Base-by-base conservation (phyloP, 2,113 vertebrate species). In the Gobiocypris rarus region DNA sequence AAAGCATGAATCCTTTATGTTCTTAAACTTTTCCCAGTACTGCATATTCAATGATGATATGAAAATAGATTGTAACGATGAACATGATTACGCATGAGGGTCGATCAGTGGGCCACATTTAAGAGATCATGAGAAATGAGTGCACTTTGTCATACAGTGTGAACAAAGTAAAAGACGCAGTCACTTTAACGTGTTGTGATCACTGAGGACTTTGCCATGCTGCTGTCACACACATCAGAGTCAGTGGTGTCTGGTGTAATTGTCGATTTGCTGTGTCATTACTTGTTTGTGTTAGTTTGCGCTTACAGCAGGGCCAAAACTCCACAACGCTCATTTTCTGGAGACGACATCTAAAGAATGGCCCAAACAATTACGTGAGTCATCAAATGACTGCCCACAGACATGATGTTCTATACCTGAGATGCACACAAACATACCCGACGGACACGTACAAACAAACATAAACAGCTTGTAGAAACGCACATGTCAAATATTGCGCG, bases 331-430 rank as follows among this genome's bases (percentile, higher is more conserved):
- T 85, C 52, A 73, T 84, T 87, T 65, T 80, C 67, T 59, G 31
- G 38, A 82, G 75, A 89, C 79, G 56, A 78, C 87, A 88, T 91
- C 90, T 90, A 89, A 82, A 67, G 69, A 45, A 19, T 76, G 90
- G 86, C 56, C 70, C 69, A 82, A 92, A 91, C 88, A 89, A 93
- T 93, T 86, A 89, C 79, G 75, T 3, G 83, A 88, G 84, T 90
- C 89, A 88, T 87, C 67, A 91, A 88, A 89, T 85, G 58, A 86
- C 89, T 70, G 73, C 74, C 50, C 71, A 87, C 75, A 83, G 24
- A 61, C 28, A 34, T 17, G 58, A 65, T 71, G 63, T 73, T 91
- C 81, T 78, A 59, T 79, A 82, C 84, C 75, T 87, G 52, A 82
- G n/a, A 90, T 87, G 80, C 52, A 45, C 87, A 84, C 88, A 50